phyloP scores from a whole-genome alignment of 2,888 invertebrate genomes.

The Tetanocera ferruginea region DNA sequence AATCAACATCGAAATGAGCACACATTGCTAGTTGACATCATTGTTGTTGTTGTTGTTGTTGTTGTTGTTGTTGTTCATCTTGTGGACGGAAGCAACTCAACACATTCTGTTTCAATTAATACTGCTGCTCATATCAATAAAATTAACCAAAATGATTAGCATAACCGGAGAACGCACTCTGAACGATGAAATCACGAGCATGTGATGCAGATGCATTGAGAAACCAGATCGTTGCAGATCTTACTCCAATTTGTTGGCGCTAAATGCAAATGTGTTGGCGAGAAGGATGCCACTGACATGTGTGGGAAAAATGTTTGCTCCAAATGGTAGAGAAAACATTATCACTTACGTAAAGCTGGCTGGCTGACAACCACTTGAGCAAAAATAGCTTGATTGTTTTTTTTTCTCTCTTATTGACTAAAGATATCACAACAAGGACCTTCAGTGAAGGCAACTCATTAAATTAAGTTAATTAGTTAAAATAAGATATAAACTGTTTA shows the following conservation, averaged over 20 bases:
- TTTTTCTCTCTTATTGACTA: too few species aligned
- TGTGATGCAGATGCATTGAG: too few species aligned
- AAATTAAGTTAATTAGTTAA: not conserved
- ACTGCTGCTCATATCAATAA: constrained; percentile 22
- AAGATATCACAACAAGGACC: too few species aligned
- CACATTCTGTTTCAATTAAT: constrained; percentile 23
- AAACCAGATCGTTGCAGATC: too few species aligned
- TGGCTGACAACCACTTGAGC: too few species aligned
- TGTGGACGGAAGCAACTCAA: constrained; percentile 22
- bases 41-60: constrained; percentile 20
- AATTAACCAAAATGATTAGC: constrained; percentile 28
- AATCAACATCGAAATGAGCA: not conserved
- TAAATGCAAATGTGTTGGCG: not conserved
- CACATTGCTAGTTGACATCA: not conserved
- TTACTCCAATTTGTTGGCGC: not conserved
- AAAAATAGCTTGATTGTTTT: too few species aligned
- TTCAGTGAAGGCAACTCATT: not conserved
- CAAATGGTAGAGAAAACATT: too few species aligned
- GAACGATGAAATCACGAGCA: not conserved
- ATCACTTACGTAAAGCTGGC: too few species aligned
- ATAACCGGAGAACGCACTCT: constrained; percentile 16
- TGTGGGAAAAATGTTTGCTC: not conserved
- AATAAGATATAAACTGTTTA: not conserved
- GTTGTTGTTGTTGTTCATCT: constrained; percentile 30
- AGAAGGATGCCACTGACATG: not conserved